Evolutionary conservation across 2,113 vertebrate genomes (phyloP), one percentile per base, ranked within the genome.

Genomic region (Mesembrinibis cayennensis): DNA sequence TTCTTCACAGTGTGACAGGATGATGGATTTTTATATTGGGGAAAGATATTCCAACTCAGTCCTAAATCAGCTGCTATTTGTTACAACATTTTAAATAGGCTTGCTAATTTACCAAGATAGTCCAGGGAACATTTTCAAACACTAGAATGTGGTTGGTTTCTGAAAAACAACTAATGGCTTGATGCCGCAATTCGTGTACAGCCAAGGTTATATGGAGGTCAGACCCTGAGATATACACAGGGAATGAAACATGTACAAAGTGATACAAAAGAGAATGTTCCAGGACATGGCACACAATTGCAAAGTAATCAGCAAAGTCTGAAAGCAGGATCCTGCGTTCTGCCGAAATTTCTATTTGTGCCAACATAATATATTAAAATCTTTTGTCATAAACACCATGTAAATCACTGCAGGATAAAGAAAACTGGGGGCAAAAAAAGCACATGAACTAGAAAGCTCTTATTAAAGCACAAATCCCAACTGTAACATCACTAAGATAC

Each of bases 381-480:
- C 47, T 52, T 22, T 66, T 84, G 32, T 82, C 20, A 87, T 84
- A 76, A 76, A 38, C 47, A 40, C 11, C 2, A 1, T 72, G 50
- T 83, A 90, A 95, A 95, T 87, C 72, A 84, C 30, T 82, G 53
- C n/a, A 85, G 71, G 77, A 77, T 65, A 72, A 77, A 90, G 80
- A 78, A 74, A 86, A 89, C 42, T 10, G 8, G 25, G 13, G 15
- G 9, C 2, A 3, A 16, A 32, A 73, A 89, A 22, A 63, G 26
- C 19, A 21, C 21, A 6, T 81, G 72, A 92, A 87, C 29, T 42
- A 72, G 30, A 87, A 79, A 85, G 5, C 16, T 80, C 45, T 87
- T 94, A 83, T 77, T 65, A 94, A 92, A 95, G 45, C 32, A 85
- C 42, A 89, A 89, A 89, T 87, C 90, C 65, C 71, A 87, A 23